Evolutionary conservation across 1,140 invertebrate genomes (phyloP), one percentile per base, ranked within the genome.

Genomic region (Bombus haemorrhoidalis): DNA sequence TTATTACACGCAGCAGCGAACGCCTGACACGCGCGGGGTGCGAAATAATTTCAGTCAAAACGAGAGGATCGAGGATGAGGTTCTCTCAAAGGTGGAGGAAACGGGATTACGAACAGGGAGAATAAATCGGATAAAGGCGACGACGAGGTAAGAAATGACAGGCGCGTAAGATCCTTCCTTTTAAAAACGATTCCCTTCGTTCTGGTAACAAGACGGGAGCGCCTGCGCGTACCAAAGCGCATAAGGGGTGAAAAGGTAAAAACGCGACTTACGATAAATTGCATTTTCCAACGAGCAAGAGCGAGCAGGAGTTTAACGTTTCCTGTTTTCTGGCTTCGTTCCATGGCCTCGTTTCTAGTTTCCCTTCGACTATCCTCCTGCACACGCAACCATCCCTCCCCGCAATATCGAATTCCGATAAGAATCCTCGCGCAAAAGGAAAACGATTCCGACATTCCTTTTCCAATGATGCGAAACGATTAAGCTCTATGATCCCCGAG

Each of bases 321-420:
- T 93, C 91, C 91, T 89, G 88, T 87, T 93, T 94, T 91, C 93
- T 93, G 94, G 93, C 93, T 93, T 85, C 69, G 89, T 92, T 94
- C 93, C 92, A 93, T 90, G 90, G 87, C 68, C 32, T 18, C 62
- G 69, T 85, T 74, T 81, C 57, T 37, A 25, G 13, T 62, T 62
- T 53, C 57, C 22, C n/a, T 43, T 47, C 47, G 66, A 34, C 72
- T 78, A 80, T 39, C 37, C 53, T 32, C 83, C 34, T 89, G 3
- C 18, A 32, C 66, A 25, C 75, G 53, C 68, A 86, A 3, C 34
- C 28, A 34, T 6, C 25, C 64, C 62, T 18, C 10, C 68, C 83
- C 82, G 74, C 69, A 85, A 90, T 93, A 94, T 94, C 92, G 93
- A 90, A 93, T 94, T 94, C 90, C 93, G 91, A 94, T 94, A 93